phyloP scores from a whole-genome alignment of 2,113 vertebrate genomes.

The Pagrus major region DNA sequence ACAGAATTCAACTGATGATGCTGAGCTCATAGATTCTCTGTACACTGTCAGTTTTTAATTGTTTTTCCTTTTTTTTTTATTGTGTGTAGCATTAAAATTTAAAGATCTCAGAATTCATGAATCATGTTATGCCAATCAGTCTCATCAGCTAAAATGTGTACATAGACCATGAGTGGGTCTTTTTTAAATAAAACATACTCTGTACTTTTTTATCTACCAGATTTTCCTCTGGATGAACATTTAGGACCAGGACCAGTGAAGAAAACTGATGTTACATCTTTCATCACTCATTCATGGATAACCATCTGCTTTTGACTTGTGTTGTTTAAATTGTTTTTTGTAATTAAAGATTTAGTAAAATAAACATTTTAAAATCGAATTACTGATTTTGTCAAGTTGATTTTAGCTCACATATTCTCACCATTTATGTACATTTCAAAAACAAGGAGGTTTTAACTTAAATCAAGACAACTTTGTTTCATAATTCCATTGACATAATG shows the following conservation, averaged over 20 bases:
- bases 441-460: neutral
- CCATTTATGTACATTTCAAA: neutral
- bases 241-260: constrained; percentile 7
- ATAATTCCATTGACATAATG: neutral
- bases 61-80: neutral
- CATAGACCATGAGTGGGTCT: neutral
- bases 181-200: neutral
- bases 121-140: neutral
- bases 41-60: too few species aligned
- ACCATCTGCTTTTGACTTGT: constrained; percentile 1
- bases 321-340: constrained; percentile 30
- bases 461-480: neutral
- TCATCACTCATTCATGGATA: neutral
- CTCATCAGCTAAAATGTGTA: neutral
- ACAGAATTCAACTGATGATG: neutral
- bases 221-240: neutral
- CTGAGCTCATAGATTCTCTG: neutral
- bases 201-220: constrained; percentile 8
- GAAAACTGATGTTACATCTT: neutral
- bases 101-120: too few species aligned
- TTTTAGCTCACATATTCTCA: neutral
- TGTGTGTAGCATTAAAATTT: neutral
- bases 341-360: constrained; percentile 69
- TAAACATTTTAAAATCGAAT: constrained; percentile 42
- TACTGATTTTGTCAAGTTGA: neutral